Conservation (phyloP, 2,113 vertebrate species). For the Oryzias melastigma region DNA sequence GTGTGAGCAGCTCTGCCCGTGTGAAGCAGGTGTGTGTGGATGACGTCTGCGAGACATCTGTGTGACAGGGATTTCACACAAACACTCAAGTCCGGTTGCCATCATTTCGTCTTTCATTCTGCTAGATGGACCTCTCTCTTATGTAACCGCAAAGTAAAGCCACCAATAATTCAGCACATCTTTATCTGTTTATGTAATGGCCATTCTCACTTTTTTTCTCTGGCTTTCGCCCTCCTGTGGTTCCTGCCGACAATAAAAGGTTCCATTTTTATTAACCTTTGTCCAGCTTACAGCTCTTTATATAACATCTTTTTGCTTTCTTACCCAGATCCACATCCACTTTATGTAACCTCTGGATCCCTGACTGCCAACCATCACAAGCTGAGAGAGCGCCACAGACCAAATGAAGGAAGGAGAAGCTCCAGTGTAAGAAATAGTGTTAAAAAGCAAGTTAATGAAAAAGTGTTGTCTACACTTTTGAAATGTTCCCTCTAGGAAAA, state of each 20-base stretch:
- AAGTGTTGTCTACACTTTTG: not conserved
- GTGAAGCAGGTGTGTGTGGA: slow-evolving; percentile 8
- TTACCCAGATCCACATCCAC: slow-evolving; percentile 60
- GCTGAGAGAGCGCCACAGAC: slow-evolving; percentile 13
- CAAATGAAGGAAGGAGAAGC: slow-evolving; percentile 17
- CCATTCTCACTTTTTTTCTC: slow-evolving; percentile 50
- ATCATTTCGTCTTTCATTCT: slow-evolving; percentile 38
- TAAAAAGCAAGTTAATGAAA: not conserved
- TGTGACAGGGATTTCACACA: not conserved
- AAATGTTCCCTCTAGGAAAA: no score
- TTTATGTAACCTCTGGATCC: slow-evolving; percentile 70
- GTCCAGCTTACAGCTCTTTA: slow-evolving; percentile 71
- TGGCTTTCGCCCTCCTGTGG: slow-evolving; percentile 43
- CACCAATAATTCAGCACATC: slow-evolving; percentile 66
- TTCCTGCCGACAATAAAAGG: slow-evolving; percentile 62
- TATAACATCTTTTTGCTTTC: slow-evolving; percentile 69
- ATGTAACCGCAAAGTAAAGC: slow-evolving; percentile 67
- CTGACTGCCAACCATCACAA: slow-evolving; percentile 44
- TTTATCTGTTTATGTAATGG: slow-evolving; percentile 76
- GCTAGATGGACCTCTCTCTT: slow-evolving; percentile 50
- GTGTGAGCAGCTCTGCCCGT: not conserved
- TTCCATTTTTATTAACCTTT: slow-evolving; percentile 77
- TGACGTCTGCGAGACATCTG: not conserved
- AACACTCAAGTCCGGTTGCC: slow-evolving; percentile 16
- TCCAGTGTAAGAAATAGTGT: slow-evolving; percentile 9